phyloP scores from a whole-genome alignment of 1,140 invertebrate species.

The Leguminivora glycinivorella region DNA sequence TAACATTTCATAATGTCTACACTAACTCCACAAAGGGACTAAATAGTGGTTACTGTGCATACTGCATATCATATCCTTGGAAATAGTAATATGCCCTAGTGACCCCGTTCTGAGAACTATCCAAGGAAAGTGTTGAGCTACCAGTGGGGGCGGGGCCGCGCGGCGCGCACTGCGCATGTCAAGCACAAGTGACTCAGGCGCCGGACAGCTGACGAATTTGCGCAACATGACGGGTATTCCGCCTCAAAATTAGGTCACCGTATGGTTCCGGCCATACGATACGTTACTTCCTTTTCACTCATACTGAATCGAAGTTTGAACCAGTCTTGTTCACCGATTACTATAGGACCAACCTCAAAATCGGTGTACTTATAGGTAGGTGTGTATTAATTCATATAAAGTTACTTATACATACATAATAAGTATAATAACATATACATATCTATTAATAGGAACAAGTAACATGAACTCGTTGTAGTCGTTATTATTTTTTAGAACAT shows the following conservation, averaged over 20 bases:
- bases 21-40: neutral
- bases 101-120: neutral
- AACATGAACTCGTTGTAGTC: too few relatives aligned
- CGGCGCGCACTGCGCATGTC: constrained; percentile 7
- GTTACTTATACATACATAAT: too few relatives aligned
- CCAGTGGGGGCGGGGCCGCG: neutral
- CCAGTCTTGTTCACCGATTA: too few relatives aligned
- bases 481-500: too few relatives aligned
- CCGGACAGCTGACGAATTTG: constrained; percentile 3
- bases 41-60: neutral
- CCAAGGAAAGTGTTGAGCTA: neutral
- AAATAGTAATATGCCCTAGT: neutral
- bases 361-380: too few relatives aligned
- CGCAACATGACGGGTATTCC: neutral
- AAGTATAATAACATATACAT: too few relatives aligned
- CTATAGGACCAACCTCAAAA: too few relatives aligned
- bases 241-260: neutral
- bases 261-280: neutral
- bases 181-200: constrained; percentile 1
- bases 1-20: too few relatives aligned
- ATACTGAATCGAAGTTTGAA: too few relatives aligned
- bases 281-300: neutral
- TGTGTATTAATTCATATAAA: too few relatives aligned
- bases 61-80: neutral
- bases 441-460: too few relatives aligned